Evolutionary conservation across 2,888 invertebrate species (phyloP).

Genomic region (Noctua comes): DNA sequence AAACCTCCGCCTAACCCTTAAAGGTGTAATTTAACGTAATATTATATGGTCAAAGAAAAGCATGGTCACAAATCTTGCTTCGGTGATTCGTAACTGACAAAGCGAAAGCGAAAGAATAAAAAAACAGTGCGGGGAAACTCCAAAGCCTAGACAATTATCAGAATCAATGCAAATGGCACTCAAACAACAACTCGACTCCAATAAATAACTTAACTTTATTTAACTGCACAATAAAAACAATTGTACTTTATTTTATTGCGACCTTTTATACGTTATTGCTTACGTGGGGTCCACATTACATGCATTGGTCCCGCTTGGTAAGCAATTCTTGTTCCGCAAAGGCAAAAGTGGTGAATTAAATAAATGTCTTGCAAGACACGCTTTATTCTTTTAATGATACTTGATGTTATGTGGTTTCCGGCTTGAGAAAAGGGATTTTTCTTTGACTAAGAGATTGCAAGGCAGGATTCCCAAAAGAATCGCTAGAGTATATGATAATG

Average conservation of each 20-base stretch:
- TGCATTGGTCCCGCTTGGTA: constrained; percentile 47
- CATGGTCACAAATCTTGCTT: background rate
- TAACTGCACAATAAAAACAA: constrained; percentile 58
- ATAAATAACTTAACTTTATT: constrained; percentile 54
- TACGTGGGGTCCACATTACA: constrained; percentile 48
- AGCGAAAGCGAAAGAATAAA: background rate
- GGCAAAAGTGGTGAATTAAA: constrained; percentile 49
- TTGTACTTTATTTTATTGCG: constrained; percentile 54
- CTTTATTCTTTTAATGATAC: constrained; percentile 15
- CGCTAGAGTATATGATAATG: background rate
- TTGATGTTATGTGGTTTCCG: constrained; percentile 22
- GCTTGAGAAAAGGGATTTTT: background rate
- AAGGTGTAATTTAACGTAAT: background rate
- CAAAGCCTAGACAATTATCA: constrained; percentile 31
- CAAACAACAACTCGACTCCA: constrained; percentile 41
- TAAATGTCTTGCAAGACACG: constrained; percentile 37
- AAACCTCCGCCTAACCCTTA: background rate
- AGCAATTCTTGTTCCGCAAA: constrained; percentile 43
- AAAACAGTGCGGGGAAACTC: background rate
- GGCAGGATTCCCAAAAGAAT: background rate
- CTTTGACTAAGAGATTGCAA: background rate
- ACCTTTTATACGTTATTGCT: constrained; percentile 55
- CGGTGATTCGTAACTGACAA: background rate
- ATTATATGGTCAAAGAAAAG: background rate
- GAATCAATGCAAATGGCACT: constrained; percentile 46